phyloP scores from a whole-genome alignment of 2,113 vertebrate species.

The Lucifuga dentata region DNA sequence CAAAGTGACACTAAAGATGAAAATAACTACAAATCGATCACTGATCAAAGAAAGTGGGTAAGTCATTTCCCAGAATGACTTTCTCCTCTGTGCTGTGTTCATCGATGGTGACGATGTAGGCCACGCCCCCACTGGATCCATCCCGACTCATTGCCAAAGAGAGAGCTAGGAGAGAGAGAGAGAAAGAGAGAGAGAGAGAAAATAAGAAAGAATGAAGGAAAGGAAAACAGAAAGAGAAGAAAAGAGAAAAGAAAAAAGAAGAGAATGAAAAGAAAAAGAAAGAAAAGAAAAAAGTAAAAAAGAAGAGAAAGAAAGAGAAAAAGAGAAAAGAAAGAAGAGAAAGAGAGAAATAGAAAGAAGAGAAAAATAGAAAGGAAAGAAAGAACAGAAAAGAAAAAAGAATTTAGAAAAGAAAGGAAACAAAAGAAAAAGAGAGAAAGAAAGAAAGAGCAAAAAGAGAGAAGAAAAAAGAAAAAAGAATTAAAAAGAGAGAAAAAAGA shows the following conservation, averaged over 20 bases:
- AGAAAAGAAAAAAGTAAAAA: no score
- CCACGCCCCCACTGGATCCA: conserved; percentile 88
- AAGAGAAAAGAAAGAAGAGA: no score
- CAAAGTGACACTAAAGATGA: neutral
- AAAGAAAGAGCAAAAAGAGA: conserved; percentile 82
- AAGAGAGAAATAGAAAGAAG: conserved; percentile 83
- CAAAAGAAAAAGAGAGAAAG: conserved; percentile 8
- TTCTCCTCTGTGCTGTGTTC: conserved; percentile 83
- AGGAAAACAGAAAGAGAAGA: neutral
- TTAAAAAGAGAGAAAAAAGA: no score
- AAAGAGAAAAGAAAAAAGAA: neutral
- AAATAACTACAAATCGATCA: conserved; percentile 52
- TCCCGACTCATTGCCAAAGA: conserved; percentile 89
- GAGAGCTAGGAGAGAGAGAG: conserved; percentile 76
- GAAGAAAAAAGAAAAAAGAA: no score
- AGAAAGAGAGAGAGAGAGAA: conserved; percentile 70
- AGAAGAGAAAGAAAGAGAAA: conserved; percentile 3
- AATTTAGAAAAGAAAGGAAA: no score
- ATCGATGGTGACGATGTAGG: conserved; percentile 87
- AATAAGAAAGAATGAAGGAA: no score
- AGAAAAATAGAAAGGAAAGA: conserved; percentile 7
- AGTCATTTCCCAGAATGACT: conserved; percentile 84
- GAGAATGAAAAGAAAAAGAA: no score
- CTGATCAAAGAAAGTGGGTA: conserved; percentile 87
- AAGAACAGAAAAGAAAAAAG: no score